Percentiles rank a stretch among this genome's conserved stretches.
phyloP scores from a whole-genome alignment of 2,888 invertebrate species.

The Ypsolopha scabrella region DNA sequence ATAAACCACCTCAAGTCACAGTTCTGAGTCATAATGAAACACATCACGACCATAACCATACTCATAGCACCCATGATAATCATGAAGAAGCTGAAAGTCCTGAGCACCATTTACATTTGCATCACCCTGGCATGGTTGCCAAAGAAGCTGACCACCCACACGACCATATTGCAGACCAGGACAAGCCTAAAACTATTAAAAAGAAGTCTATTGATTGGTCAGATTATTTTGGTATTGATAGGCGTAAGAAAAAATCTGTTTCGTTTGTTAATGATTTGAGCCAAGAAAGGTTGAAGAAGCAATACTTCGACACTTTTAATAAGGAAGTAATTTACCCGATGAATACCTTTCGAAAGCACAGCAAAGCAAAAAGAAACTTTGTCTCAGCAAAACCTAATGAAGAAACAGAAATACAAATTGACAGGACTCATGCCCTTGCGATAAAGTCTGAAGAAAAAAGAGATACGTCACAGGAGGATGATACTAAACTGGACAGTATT shows the following conservation, averaged over 20 bases:
- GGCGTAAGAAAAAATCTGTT: slow-evolving; percentile 74
- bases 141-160: slow-evolving; percentile 17
- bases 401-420: slow-evolving; percentile 34
- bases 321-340: slow-evolving; percentile 53
- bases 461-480: slow-evolving; percentile 52
- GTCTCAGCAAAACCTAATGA: slow-evolving; percentile 32
- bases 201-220: slow-evolving; percentile 91
- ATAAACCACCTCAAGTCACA: slow-evolving; percentile 45
- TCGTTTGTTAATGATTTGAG: slow-evolving; percentile 39
- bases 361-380: slow-evolving; percentile 48
- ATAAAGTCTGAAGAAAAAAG: slow-evolving; percentile 40
- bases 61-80: slow-evolving; percentile 15
- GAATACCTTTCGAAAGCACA: slow-evolving; percentile 43
- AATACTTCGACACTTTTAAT: slow-evolving; percentile 55
- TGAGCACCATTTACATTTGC: slow-evolving; percentile 16
- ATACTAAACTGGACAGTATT: slow-evolving; percentile 76
- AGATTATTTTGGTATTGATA: slow-evolving; percentile 87
- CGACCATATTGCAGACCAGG: slow-evolving; percentile 16
- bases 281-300: slow-evolving; percentile 54
- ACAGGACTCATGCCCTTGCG: slow-evolving; percentile 23
- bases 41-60: slow-evolving; percentile 24
- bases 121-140: slow-evolving; percentile 29
- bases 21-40: slow-evolving; percentile 33
- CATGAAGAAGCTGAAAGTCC: slow-evolving; percentile 37
- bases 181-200: slow-evolving; percentile 68